Conservation (phyloP, 1,140 invertebrate species). For the Aethina tumida region DNA sequence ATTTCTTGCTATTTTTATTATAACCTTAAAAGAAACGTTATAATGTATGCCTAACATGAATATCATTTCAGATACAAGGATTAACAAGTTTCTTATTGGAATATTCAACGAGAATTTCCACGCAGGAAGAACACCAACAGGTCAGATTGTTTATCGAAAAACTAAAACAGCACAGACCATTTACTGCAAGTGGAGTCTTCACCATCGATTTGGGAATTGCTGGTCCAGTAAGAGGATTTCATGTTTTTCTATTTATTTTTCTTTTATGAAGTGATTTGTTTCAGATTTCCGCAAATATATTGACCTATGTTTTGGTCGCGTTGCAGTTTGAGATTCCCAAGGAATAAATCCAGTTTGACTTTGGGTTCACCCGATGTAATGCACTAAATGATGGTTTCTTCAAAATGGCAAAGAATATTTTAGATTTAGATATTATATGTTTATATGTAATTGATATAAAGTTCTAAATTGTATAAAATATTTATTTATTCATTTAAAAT, state of each 20-base stretch:
- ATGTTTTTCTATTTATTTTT: constrained; percentile 1
- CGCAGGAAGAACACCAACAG: constrained; percentile 27
- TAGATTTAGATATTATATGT: background rate
- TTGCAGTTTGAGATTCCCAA: constrained; percentile 31
- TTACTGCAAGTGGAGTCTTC: constrained; percentile 30
- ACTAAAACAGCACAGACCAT: constrained; percentile 23
- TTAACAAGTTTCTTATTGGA: constrained; percentile 27
- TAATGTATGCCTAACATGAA: background rate
- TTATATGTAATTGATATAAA: constrained; percentile 9
- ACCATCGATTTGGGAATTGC: constrained; percentile 28
- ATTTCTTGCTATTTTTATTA: no score
- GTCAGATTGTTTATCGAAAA: constrained; percentile 29
- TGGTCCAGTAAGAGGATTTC: constrained; percentile 23
- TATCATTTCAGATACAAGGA: constrained; percentile 17
- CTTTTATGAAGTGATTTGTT: constrained; percentile 12
- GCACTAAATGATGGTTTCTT: background rate
- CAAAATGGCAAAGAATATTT: constrained; percentile 2
- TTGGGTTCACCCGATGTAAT: no score
- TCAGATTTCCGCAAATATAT: constrained; percentile 32
- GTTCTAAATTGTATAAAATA: constrained; percentile 10
- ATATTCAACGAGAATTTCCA: constrained; percentile 27
- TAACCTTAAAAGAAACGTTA: no score
- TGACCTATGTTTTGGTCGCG: constrained; percentile 32
- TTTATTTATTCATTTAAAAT: constrained; percentile 6
- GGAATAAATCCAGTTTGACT: no score